Evolutionary conservation across 2,113 vertebrate genomes (phyloP).

Genomic region (Chionis minor): DNA sequence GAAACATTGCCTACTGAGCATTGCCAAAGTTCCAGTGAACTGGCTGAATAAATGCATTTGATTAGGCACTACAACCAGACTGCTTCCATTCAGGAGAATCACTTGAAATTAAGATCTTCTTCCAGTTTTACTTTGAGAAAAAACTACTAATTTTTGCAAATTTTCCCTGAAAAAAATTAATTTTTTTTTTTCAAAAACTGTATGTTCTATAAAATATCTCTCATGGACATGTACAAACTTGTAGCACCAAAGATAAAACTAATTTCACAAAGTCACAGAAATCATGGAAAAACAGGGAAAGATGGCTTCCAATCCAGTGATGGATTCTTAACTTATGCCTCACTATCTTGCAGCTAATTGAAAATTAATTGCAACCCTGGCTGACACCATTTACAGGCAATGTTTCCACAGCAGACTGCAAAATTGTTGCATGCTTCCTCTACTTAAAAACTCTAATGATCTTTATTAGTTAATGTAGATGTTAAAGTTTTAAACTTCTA

Average conservation of each 20-base stretch:
- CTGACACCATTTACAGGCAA: not conserved
- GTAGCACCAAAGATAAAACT: not conserved
- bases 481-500: not conserved
- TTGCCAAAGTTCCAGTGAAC: not conserved
- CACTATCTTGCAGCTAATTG: not conserved
- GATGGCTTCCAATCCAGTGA: not conserved
- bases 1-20: not conserved
- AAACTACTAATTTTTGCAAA: not conserved
- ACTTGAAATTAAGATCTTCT: not conserved
- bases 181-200: not conserved
- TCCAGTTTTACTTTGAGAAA: not conserved
- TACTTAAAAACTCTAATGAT: not conserved
- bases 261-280: not conserved
- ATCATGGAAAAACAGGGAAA: not conserved
- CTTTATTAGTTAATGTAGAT: not conserved
- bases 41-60: not conserved
- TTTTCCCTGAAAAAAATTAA: not conserved
- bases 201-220: not conserved
- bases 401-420: not conserved
- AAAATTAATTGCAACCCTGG: not conserved
- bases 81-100: not conserved
- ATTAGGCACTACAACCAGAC: not conserved
- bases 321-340: not conserved
- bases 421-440: not conserved
- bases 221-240: not conserved